Conservation (phyloP, 2,797 vertebrate species). For the Rhabdomys pumilio region DNA sequence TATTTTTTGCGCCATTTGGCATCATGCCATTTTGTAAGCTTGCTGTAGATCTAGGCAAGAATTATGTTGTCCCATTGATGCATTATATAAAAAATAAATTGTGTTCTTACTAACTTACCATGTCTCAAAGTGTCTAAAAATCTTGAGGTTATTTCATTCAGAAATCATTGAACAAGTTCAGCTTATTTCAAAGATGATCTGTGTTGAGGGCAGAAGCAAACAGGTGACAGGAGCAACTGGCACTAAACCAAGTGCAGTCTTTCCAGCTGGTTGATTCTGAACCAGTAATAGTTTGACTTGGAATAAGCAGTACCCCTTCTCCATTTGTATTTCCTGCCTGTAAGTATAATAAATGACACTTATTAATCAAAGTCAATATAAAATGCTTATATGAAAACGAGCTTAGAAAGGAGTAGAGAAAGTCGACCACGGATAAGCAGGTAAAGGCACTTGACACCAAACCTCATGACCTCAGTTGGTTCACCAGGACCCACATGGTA, state of each 20-base stretch:
- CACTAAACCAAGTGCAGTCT: neutral
- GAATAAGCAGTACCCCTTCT: neutral
- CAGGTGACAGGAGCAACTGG: neutral
- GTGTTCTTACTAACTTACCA: neutral
- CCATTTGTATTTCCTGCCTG: neutral
- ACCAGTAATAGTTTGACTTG: neutral
- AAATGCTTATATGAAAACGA: constrained; percentile 26
- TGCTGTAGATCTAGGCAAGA: constrained; percentile 20
- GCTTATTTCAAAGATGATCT: constrained; percentile 34
- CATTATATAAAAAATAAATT: neutral
- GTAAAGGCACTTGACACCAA: neutral
- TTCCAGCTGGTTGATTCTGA: neutral
- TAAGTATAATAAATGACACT: neutral
- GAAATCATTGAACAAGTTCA: neutral
- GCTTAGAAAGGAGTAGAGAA: neutral
- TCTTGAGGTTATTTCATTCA: neutral
- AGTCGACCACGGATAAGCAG: neutral
- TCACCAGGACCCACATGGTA: neutral
- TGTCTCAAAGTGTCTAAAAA: constrained; percentile 19
- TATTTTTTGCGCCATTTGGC: constrained; percentile 56
- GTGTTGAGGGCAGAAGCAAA: neutral
- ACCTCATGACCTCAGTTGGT: neutral
- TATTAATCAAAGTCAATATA: neutral
- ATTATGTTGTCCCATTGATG: neutral
- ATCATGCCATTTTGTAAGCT: neutral